Base-by-base conservation (phyloP, 64 coral and sea anemone genomes). In the Actinia equina region DNA sequence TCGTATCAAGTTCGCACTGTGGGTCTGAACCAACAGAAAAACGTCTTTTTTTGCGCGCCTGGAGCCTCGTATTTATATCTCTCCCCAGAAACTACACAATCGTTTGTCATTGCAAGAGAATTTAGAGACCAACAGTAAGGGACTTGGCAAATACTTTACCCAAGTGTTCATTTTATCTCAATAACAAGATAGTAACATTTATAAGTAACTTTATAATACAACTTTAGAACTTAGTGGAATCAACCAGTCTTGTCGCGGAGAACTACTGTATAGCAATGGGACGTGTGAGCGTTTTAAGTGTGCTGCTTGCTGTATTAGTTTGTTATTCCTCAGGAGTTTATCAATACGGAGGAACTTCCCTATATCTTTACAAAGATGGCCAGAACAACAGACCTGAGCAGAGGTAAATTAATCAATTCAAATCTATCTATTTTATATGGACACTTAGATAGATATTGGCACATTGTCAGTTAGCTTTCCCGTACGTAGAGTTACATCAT, bases 1-100 rank as follows among this genome's bases (percentile, higher is more conserved):
- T 74, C 69, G 69, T 74, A 27, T 74, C 69, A 74, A 74, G 69
- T 74, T 74, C 69, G 69, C 69, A 41, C 69, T 26, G 69, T 74
- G 26, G 69, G 69, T 74, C 69, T 57, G 69, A 74, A 30, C 23
- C 2, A 74, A 42, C 69, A 74, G 69, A 11, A 41, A 74, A 42
- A 74, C 4, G 69, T 74, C 69, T 74, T 74, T 74, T 42, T 30
- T 74, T 26, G n/a, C 26, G 27, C 69, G 69, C 69, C 69, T 41
- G 69, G 69, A 74, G 23, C 26, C 62, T 65, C 62, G 22, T 65
- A n/a, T 65, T 65, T 65, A 23, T 65, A 65, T 23, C 22, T 65
- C 22, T 30, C 12, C 7, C 69, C n/a, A 41, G 12, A 13, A 30
- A 74, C n/a, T 15, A 26, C 3, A 3, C 8, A 14, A 74, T 11